phyloP scores from a whole-genome alignment of 2,113 vertebrate species.

The Brachyhypopomus occidentalis region DNA sequence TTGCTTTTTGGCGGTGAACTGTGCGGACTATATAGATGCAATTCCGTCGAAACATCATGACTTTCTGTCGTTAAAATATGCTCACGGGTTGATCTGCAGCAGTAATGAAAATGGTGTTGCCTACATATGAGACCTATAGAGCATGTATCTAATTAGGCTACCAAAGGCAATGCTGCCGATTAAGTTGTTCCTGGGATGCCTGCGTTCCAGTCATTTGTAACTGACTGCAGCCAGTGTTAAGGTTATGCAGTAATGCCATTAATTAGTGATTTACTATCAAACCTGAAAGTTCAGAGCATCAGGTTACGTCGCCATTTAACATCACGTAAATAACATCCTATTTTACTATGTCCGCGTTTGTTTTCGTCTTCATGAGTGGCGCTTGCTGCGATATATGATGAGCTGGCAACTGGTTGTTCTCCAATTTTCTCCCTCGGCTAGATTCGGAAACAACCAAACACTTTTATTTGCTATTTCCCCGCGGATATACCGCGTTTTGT shows the following conservation, averaged over 20 bases:
- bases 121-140: not conserved
- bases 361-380: slow-evolving; percentile 9
- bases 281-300: not conserved
- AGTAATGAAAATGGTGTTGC: not conserved
- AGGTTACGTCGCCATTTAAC: not conserved
- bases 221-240: not conserved
- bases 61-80: not conserved
- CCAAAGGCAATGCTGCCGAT: not conserved
- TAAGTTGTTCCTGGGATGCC: not conserved
- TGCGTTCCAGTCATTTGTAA: not conserved
- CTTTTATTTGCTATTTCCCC: not conserved
- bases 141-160: not conserved
- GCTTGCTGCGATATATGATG: slow-evolving; percentile 38
- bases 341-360: not conserved
- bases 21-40: no score
- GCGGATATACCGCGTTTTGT: not conserved
- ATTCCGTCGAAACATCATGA: not conserved
- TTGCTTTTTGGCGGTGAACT: not conserved
- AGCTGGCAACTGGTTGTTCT: slow-evolving; percentile 55
- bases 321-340: not conserved
- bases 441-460: slow-evolving; percentile 8
- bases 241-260: not conserved
- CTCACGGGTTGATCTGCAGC: not conserved
- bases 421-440: slow-evolving; percentile 29
- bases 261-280: not conserved